Percentiles rank a stretch among this genome's conserved stretches.
Conservation (phyloP, 2,113 vertebrate genomes). For the Percopsis transmontana region DNA sequence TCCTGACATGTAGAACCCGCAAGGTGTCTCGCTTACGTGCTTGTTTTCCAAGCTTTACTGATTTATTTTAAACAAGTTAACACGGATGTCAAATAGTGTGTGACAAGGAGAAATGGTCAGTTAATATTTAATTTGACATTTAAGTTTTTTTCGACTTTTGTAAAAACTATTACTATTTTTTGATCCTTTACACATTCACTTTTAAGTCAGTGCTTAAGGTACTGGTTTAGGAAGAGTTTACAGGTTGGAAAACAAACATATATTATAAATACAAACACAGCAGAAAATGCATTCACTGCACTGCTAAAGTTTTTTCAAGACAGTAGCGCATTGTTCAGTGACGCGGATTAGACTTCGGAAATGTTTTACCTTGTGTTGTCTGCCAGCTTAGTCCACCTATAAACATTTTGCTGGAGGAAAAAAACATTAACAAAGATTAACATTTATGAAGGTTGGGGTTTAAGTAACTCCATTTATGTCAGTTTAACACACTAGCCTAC, state of each 20-base stretch:
- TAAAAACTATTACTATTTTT: too few species aligned
- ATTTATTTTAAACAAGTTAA: constrained; percentile 14
- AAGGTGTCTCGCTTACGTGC: too few species aligned
- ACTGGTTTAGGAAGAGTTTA: neutral
- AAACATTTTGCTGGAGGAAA: constrained; percentile 89
- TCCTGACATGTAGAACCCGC: neutral
- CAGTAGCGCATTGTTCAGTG: constrained; percentile 21
- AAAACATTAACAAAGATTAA: constrained; percentile 56
- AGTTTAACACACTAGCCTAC: neutral
- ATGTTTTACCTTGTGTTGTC: constrained; percentile 91
- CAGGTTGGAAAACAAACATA: constrained; percentile 10
- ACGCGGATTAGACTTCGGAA: constrained; percentile 30
- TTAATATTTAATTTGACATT: too few species aligned
- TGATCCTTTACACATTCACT: too few species aligned
- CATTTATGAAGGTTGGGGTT: neutral
- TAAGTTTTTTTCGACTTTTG: too few species aligned
- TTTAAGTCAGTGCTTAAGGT: too few species aligned
- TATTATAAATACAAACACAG: constrained; percentile 8
- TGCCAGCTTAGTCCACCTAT: constrained; percentile 97
- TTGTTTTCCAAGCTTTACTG: neutral
- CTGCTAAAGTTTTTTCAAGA: constrained; percentile 25
- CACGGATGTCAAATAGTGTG: neutral
- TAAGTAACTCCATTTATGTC: neutral
- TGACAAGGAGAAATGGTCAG: too few species aligned
- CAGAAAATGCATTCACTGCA: too few species aligned